These are phyloP conservation scores for Trissolcus basalis DNA, from an alignment of 1,140 invertebrate species.

Conservation along the genomic window DNA sequence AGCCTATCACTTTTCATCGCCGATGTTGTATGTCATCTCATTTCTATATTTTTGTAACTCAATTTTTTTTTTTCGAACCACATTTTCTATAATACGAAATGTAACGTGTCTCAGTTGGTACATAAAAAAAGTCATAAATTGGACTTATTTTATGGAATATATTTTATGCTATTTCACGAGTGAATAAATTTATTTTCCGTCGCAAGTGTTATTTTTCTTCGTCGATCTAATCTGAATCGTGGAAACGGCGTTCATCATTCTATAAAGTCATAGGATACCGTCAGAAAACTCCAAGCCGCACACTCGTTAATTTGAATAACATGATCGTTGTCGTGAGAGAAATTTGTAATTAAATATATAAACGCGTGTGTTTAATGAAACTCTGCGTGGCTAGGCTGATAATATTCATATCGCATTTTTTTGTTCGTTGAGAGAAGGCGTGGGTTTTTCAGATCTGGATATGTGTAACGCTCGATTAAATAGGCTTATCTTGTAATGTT, in stretches of 20 bases:
- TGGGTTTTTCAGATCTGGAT: neutral
- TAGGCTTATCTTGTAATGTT: neutral
- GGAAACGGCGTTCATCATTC: slow-evolving; percentile 37
- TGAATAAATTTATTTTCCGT: no score
- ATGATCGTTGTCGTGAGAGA: slow-evolving; percentile 33
- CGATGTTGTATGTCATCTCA: slow-evolving; percentile 5
- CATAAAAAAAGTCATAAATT: no score
- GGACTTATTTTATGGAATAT: no score
- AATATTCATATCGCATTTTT: neutral
- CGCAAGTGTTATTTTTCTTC: no score
- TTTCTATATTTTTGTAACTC: no score
- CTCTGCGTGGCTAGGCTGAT: neutral
- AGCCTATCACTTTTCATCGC: neutral
- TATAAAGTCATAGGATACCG: slow-evolving; percentile 22
- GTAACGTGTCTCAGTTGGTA: no score
- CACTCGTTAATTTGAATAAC: slow-evolving; percentile 40
- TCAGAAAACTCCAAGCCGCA: slow-evolving; percentile 12
- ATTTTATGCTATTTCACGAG: no score
- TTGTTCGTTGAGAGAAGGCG: neutral
- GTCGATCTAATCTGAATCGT: slow-evolving; percentile 37
- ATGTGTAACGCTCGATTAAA: neutral
- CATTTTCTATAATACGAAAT: no score
- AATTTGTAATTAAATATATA: slow-evolving; percentile 43
- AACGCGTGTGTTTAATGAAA: slow-evolving; percentile 23
- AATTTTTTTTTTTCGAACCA: no score